Evolutionary conservation across 2,888 invertebrate species (phyloP).

Genomic region (Bombylius major): DNA sequence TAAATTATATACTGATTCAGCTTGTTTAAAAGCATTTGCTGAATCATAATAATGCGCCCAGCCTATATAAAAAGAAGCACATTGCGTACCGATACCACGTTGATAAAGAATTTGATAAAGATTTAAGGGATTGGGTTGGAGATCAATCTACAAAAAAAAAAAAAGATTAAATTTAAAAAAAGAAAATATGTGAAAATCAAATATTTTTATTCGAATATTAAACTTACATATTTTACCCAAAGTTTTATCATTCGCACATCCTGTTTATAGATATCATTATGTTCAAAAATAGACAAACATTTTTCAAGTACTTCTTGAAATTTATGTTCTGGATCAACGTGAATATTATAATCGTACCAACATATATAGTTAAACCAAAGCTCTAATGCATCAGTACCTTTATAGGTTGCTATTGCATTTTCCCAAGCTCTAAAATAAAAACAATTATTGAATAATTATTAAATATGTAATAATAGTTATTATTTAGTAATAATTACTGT

Average conservation of each 20-base stretch:
- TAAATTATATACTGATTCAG: slow-evolving; percentile 68
- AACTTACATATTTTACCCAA: slow-evolving; percentile 85
- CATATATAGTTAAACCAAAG: slow-evolving; percentile 83
- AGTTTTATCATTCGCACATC: slow-evolving; percentile 76
- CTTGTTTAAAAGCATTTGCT: slow-evolving; percentile 66
- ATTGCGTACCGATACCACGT: slow-evolving; percentile 66
- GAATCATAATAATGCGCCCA: slow-evolving; percentile 85
- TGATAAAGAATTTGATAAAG: slow-evolving; percentile 72
- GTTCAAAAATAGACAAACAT: slow-evolving; percentile 71
- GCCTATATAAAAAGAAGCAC: slow-evolving; percentile 73
- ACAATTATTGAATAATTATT: no score
- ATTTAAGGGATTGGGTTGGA: slow-evolving; percentile 61
- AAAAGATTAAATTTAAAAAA: not conserved
- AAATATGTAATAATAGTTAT: no score
- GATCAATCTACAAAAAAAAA: slow-evolving; percentile 49
- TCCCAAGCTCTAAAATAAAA: slow-evolving; percentile 61
- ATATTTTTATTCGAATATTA: not conserved
- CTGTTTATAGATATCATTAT: slow-evolving; percentile 68
- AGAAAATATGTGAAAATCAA: not conserved
- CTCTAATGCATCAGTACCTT: slow-evolving; percentile 78
- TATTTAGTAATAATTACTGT: no score
- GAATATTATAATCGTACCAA: slow-evolving; percentile 77
- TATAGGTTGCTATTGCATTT: slow-evolving; percentile 64
- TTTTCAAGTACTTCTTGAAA: slow-evolving; percentile 75
- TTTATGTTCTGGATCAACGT: slow-evolving; percentile 75